A percentile compares a stretch with the other conserved stretches of the same genome.
Conservation (phyloP, 2,888 invertebrate genomes). For the Fragum sueziense region DNA sequence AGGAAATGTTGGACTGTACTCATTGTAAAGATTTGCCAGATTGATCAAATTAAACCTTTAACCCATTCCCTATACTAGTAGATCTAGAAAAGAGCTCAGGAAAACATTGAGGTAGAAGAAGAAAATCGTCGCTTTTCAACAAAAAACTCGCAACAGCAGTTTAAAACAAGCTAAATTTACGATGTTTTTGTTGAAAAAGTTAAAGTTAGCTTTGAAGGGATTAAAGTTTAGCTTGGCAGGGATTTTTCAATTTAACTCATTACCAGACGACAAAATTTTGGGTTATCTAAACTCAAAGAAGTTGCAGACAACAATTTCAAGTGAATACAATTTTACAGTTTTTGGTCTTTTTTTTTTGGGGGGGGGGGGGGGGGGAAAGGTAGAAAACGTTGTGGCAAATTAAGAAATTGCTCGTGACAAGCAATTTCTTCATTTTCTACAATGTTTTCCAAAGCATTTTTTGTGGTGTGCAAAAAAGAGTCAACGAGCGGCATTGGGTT, state of each 20-base stretch:
- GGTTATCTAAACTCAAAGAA: too few species aligned
- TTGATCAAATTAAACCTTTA: constrained; percentile 25
- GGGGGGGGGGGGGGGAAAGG: too few species aligned
- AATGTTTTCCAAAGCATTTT: too few species aligned
- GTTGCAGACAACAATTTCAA: too few species aligned
- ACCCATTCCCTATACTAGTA: not conserved
- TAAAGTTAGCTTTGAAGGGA: not conserved
- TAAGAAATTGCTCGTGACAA: too few species aligned
- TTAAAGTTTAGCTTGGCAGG: not conserved
- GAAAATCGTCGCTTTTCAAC: not conserved
- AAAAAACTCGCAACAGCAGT: not conserved
- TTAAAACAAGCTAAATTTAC: not conserved
- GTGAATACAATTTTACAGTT: too few species aligned
- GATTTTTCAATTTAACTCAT: not conserved
- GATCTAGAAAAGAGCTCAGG: too few species aligned
- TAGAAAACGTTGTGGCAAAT: too few species aligned
- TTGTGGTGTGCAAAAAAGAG: not conserved
- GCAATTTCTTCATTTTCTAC: too few species aligned
- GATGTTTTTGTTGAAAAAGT: not conserved
- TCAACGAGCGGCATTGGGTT: not conserved
- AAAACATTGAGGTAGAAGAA: too few species aligned
- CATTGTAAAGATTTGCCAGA: constrained; percentile 78
- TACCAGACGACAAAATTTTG: too few species aligned
- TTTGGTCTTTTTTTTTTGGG: too few species aligned
- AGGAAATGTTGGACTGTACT: constrained; percentile 79